These are phyloP conservation scores for Argynnis bischoffii DNA, from an alignment of 2,888 invertebrate genomes.

Conservation along the genomic window DNA sequence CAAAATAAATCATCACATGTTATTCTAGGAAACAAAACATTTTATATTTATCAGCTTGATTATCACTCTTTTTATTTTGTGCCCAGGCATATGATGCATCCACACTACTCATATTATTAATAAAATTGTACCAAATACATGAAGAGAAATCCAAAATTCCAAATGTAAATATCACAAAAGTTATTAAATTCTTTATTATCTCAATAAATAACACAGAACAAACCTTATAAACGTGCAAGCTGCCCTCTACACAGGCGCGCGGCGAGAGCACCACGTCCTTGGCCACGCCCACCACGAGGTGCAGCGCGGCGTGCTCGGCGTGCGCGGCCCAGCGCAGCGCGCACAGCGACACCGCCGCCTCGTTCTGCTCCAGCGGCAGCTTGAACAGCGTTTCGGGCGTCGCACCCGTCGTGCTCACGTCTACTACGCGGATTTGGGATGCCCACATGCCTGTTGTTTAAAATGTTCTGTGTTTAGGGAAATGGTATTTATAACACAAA, in stretches of 20 bases:
- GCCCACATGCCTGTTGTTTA: slow-evolving; percentile 94
- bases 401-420: slow-evolving; percentile 84
- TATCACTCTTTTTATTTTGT: too few relatives aligned
- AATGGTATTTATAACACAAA: too few relatives aligned
- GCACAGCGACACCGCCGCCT: slow-evolving; percentile 95
- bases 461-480: background rate
- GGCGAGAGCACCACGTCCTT: slow-evolving; percentile 95
- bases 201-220: background rate
- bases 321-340: slow-evolving; percentile 89
- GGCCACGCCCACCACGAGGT: slow-evolving; percentile 94
- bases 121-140: too few relatives aligned
- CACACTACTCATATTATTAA: too few relatives aligned
- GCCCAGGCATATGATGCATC: too few relatives aligned
- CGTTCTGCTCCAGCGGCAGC: slow-evolving; percentile 95
- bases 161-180: background rate
- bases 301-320: slow-evolving; percentile 67
- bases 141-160: too few relatives aligned
- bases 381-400: slow-evolving; percentile 89
- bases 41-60: too few relatives aligned
- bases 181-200: too few relatives aligned
- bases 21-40: background rate
- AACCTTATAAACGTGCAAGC: slow-evolving; percentile 92
- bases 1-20: background rate
- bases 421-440: slow-evolving; percentile 92
- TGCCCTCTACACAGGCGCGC: slow-evolving; percentile 90